Evolutionary conservation across 2,113 vertebrate genomes (phyloP).

Genomic region (Zingel zingel): DNA sequence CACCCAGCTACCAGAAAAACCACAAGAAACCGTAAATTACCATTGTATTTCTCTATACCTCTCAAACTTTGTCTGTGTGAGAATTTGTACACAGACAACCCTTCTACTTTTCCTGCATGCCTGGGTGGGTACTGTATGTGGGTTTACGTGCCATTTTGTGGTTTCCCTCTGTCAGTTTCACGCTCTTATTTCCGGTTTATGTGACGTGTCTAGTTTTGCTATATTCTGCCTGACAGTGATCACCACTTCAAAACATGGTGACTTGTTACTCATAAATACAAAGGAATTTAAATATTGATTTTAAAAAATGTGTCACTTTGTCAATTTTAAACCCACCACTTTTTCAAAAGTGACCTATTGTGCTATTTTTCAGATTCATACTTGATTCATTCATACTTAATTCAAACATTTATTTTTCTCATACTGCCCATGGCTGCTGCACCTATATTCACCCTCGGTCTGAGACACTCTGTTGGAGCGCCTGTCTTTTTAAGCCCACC

Average conservation of each 20-base stretch:
- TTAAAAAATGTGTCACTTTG: too few species aligned
- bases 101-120: slow-evolving; percentile 6
- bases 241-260: background rate
- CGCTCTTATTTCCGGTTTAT: slow-evolving; percentile 24
- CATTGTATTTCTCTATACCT: slow-evolving; percentile 30
- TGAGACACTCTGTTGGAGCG: too few species aligned
- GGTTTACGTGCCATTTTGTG: slow-evolving; percentile 25
- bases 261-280: background rate
- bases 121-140: background rate
- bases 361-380: too few species aligned
- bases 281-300: background rate
- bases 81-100: background rate
- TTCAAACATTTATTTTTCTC: too few species aligned
- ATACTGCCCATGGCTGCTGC: too few species aligned
- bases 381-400: too few species aligned
- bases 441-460: too few species aligned
- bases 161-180: slow-evolving; percentile 34
- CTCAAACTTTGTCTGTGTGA: slow-evolving; percentile 15
- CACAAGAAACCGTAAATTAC: slow-evolving; percentile 86
- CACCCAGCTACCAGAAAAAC: slow-evolving; percentile 82
- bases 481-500: too few species aligned
- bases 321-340: too few species aligned
- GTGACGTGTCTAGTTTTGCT: slow-evolving; percentile 12
- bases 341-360: background rate
- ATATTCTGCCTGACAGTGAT: background rate